Evolutionary conservation across 92 coral and sea anemone species (phyloP), one percentile per base, ranked within the genome.

Genomic region (Plumapathes pennacea): DNA sequence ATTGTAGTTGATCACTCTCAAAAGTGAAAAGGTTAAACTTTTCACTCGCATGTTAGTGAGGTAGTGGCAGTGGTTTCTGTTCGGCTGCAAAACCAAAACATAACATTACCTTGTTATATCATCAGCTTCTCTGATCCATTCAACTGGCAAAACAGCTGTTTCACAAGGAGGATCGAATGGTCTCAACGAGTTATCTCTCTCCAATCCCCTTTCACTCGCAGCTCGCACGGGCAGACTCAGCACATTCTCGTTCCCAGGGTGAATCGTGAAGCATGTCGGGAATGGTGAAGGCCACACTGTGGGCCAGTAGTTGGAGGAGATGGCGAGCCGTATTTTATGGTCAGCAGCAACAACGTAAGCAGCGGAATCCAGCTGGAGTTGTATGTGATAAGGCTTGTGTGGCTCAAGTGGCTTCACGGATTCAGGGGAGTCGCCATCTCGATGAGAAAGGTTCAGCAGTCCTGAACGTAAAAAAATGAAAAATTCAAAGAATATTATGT

Each of bases 231-330:
- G 85, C 54, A 86, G 69, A 12, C 49, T 21, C 12, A 86, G 57
- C 27, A 38, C 71, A 49, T 82, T 75, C 25, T 49, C 40, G 72
- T 73, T 50, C 44, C 83, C 73, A 4, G 78, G 64, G 32, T 75
- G 74, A 27, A 86, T 38, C 1, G 66, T 44, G 26, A 86, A 74
- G 45, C 48, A 34, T 19, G 95, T 57, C 33, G 62, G 68, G 23
- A 34, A 59, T 0, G 95, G 85, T 25, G 95, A 79, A 27, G 89
- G 95, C 95, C 95, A 86, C 14, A 82, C 76, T 4, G 61, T 42
- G 6, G 95, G 95, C 89, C 89, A 86, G 24, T 65, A 78, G 15
- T 79, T 70, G 17, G 88, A 77, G 33, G 95, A 82, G 57, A 86
- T 63, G 4, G 95, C 95, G 39, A 86, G 69, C 21, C 88, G 82